Evolutionary conservation across 2,797 vertebrate genomes (phyloP).

Genomic region (Pseudotriccus pelzelni): DNA sequence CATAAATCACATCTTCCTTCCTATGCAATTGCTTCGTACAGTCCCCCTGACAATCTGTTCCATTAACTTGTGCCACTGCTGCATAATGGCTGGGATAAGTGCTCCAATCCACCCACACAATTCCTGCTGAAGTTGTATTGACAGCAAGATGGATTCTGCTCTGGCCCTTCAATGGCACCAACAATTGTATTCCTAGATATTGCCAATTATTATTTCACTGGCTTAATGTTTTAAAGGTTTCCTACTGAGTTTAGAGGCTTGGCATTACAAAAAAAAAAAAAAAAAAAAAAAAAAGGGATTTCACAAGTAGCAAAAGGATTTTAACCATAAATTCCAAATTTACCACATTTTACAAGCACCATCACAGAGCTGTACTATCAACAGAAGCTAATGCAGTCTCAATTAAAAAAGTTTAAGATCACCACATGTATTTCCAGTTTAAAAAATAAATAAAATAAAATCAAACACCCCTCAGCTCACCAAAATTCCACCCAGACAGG

Average conservation of each 20-base stretch:
- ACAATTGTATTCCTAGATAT: rapidly evolving
- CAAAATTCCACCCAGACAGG: background rate
- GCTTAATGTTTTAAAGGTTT: background rate
- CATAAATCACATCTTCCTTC: constrained; percentile 38
- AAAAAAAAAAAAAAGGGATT: background rate
- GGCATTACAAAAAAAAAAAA: background rate
- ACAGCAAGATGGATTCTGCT: background rate
- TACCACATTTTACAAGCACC: background rate
- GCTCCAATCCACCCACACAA: background rate
- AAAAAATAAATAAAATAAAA: background rate
- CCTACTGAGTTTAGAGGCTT: background rate
- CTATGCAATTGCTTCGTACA: background rate
- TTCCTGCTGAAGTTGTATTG: background rate
- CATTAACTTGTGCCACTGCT: constrained; percentile 15
- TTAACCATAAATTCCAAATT: background rate
- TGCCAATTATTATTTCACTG: background rate
- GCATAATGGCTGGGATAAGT: background rate
- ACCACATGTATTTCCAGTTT: background rate
- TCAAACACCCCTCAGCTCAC: background rate
- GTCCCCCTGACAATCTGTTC: constrained; percentile 23
- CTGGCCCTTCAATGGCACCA: background rate
- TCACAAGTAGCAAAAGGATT: background rate
- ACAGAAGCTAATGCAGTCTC: background rate
- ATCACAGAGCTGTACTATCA: background rate
- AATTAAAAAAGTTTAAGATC: background rate